Evolutionary conservation across 2,797 vertebrate genomes (phyloP).

Genomic region (Rhabdomys pumilio): DNA sequence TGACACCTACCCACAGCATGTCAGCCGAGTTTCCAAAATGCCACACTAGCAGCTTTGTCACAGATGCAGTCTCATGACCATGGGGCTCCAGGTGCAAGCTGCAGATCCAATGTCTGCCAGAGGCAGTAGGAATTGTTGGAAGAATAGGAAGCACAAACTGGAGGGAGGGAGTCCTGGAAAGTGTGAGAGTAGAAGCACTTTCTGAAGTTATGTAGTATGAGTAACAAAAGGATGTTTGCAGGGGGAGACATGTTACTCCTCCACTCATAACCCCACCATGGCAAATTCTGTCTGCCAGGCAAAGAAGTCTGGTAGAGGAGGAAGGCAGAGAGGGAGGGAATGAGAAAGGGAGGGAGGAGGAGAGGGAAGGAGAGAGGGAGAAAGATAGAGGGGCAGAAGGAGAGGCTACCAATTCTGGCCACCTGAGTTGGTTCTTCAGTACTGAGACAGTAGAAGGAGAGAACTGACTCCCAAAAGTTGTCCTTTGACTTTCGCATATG

Average conservation of each 20-base stretch:
- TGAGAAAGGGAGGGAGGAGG: no score
- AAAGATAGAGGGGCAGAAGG: not conserved
- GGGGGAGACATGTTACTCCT: not conserved
- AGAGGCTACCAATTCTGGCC: not conserved
- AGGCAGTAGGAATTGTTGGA: not conserved
- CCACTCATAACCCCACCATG: not conserved
- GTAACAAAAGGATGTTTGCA: not conserved
- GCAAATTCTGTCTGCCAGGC: not conserved
- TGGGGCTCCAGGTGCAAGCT: not conserved
- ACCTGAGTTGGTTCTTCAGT: not conserved
- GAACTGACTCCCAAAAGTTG: not conserved
- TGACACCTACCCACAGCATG: not conserved
- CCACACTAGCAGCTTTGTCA: not conserved
- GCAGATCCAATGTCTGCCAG: not conserved
- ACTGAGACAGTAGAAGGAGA: not conserved
- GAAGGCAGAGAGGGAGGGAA: not conserved
- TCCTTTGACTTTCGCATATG: not conserved
- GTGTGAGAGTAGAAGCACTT: not conserved
- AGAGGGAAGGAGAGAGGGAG: fast-evolving
- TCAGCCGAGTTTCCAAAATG: not conserved
- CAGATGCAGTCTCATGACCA: not conserved
- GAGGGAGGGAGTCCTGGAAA: constrained; percentile 26
- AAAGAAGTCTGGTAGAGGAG: no score
- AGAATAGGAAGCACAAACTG: not conserved
- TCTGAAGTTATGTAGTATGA: not conserved